Evolutionary conservation across 2,888 invertebrate genomes (phyloP).

Genomic region (Ophion obscuratus): DNA sequence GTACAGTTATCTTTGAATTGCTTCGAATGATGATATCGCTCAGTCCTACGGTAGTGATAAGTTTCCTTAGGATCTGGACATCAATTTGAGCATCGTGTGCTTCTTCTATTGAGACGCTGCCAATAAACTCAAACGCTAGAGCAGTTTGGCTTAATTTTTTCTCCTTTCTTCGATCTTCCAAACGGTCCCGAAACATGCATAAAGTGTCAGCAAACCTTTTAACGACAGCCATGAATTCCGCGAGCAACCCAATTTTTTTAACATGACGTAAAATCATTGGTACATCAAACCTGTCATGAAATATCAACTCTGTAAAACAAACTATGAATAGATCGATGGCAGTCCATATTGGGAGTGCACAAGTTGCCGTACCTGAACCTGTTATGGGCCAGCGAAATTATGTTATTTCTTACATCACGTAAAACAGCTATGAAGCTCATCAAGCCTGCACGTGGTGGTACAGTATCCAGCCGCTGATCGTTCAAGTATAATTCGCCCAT

Average conservation of each 20-base stretch:
- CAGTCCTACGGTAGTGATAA: constrained; percentile 26
- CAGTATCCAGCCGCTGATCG: constrained; percentile 43
- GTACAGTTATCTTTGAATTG: constrained; percentile 10
- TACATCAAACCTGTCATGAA: constrained; percentile 54
- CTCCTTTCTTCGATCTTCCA: constrained; percentile 39
- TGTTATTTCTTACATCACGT: constrained; percentile 17
- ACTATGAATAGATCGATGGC: not conserved
- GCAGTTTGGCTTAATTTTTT: constrained; percentile 49
- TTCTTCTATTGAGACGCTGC: constrained; percentile 24
- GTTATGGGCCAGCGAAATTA: constrained; percentile 55
- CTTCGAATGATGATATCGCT: constrained; percentile 16
- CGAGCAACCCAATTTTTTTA: constrained; percentile 25
- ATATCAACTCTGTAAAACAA: constrained; percentile 12
- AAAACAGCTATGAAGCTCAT: constrained; percentile 32
- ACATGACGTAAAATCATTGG: constrained; percentile 41
- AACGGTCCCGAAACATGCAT: constrained; percentile 42
- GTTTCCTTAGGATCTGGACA: constrained; percentile 29
- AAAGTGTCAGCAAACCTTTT: constrained; percentile 50
- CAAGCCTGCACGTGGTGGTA: constrained; percentile 43
- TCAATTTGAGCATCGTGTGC: constrained; percentile 48
- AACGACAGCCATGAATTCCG: constrained; percentile 41
- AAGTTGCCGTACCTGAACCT: constrained; percentile 47
- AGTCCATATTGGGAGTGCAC: not conserved
- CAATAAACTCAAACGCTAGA: constrained; percentile 37
- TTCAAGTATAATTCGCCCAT: constrained; percentile 38